Evolutionary conservation across 1,140 invertebrate species (phyloP).

Genomic region (Panulirus ornatus): DNA sequence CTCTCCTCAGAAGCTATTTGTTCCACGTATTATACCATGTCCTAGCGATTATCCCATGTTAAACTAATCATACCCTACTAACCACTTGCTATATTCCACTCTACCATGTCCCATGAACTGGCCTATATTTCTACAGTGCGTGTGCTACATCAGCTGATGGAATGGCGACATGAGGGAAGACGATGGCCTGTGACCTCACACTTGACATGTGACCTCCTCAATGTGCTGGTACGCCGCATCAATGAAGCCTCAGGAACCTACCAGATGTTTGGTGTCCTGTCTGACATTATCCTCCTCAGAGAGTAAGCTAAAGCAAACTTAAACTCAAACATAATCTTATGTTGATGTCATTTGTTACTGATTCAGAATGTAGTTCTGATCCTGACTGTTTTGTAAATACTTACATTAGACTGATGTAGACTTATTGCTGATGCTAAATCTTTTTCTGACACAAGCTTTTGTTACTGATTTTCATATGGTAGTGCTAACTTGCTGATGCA

Average conservation of each 20-base stretch:
- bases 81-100: not conserved
- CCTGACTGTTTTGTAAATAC: too few species aligned
- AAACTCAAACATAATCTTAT: not conserved
- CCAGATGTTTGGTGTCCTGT: conserved; percentile 79
- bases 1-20: too few species aligned
- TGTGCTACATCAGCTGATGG: conserved; percentile 78
- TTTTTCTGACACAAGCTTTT: too few species aligned
- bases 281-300: conserved; percentile 77
- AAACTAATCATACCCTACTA: not conserved
- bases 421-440: too few species aligned
- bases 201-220: conserved; percentile 76
- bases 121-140: conserved; percentile 76
- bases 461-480: too few species aligned
- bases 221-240: conserved; percentile 78
- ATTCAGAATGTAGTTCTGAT: too few species aligned
- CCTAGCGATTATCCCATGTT: too few species aligned
- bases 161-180: conserved; percentile 78
- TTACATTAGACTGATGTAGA: too few species aligned
- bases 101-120: not conserved
- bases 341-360: not conserved
- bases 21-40: too few species aligned
- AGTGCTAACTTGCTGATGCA: too few species aligned
- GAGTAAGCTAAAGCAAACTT: too few species aligned
- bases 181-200: conserved; percentile 78
- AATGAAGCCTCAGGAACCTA: conserved; percentile 80